These are phyloP conservation scores for Manacus vitellinus DNA, from an alignment of 2,113 vertebrate genomes.

Conservation along the genomic window DNA sequence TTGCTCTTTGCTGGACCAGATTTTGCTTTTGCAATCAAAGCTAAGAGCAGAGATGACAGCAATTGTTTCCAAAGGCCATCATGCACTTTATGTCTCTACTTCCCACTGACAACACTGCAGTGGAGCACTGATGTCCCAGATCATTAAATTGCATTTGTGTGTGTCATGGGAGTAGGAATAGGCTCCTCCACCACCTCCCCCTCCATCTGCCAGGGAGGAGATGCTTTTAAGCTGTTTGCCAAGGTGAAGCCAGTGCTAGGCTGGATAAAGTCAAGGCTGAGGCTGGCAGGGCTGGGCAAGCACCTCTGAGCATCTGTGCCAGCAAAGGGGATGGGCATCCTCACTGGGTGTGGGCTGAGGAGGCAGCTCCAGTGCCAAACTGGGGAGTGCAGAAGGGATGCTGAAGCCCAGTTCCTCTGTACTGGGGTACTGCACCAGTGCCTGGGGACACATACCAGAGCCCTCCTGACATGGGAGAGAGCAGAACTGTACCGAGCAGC, in stretches of 20 bases:
- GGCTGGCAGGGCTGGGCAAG: background rate
- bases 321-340: background rate
- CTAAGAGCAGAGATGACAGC: background rate
- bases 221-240: background rate
- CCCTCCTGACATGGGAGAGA: background rate
- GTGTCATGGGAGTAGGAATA: background rate
- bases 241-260: background rate
- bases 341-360: rapidly evolving
- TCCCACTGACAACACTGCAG: background rate
- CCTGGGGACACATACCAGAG: background rate
- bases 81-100: background rate
- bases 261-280: background rate
- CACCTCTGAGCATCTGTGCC: background rate
- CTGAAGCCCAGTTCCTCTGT: background rate
- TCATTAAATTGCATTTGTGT: background rate
- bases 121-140: background rate
- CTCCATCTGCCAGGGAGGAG: background rate
- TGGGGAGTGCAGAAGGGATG: background rate
- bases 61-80: background rate
- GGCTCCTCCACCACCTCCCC: rapidly evolving
- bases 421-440: rapidly evolving
- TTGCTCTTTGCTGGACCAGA: background rate
- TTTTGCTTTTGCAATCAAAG: constrained; percentile 21
- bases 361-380: background rate
- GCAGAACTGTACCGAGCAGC: background rate